Base-by-base conservation (phyloP, 1,140 invertebrate genomes). In the Adoxophyes honmai region DNA sequence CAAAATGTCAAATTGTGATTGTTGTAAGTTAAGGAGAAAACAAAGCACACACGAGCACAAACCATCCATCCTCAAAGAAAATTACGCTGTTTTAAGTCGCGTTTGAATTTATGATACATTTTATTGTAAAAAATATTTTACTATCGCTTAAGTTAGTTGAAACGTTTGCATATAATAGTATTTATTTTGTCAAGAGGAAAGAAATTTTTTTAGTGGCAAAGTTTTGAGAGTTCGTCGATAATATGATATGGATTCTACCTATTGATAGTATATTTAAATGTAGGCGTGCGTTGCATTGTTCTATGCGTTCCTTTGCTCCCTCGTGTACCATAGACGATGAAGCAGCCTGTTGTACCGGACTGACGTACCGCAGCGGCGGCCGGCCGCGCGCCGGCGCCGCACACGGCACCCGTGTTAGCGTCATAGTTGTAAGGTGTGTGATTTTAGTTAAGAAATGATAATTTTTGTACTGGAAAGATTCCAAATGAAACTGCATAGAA, bases 31-130 rank as follows among this genome's bases (percentile, higher is more conserved):
- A 80, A 86, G 81, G 63, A 74, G 72, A 81, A 75, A 68, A 83
- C 69, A 85, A 86, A 82, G 83, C 83, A 81, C 85, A 88, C 78
- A 78, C 73, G 68, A 84, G 83, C 86, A 88, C 86, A 86, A 88
- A 88, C 81, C 79, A 86, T 86, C 86, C 86, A 84, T 86, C 82
- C 81, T 84, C 78, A 78, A 79, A 88, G 66, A 85, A 72, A 70
- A 84, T 69, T 83, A 83, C 70, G 76, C 79, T 81, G 78, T 73
- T 77, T 81, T 84, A 77, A 85, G 65, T 86, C 81, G 86, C 82
- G 82, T 86, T 88, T 88, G 79, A 88, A 88, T 88, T 88, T 88
- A 88, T 85, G 75, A 88, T 86, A 87, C 83, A 88, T 86, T 88
- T 88, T 88, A 87, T 86, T 86, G 74, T 81, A 84, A 85, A 82